Percentiles rank a stretch among this genome's conserved stretches.
Conservation (phyloP, 2,797 vertebrate species). For the Squalus acanthias region DNA sequence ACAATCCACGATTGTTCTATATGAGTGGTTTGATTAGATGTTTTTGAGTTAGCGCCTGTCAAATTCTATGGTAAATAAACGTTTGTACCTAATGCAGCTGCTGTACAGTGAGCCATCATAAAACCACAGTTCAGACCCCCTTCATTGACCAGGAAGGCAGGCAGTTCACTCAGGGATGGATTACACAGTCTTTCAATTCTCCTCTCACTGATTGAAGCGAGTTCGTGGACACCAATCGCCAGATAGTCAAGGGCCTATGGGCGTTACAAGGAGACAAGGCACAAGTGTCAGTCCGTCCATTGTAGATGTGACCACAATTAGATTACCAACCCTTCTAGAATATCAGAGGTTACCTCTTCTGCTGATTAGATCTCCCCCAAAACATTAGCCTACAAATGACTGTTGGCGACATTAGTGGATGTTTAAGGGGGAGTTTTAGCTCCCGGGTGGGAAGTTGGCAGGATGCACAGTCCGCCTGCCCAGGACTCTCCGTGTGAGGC, state of each 20-base stretch:
- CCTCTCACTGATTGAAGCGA: slow-evolving; percentile 45
- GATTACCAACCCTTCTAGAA: not conserved
- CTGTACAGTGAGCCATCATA: slow-evolving; percentile 46
- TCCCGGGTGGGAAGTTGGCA: not conserved
- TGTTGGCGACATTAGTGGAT: not conserved
- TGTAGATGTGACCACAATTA: not conserved
- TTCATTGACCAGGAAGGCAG: slow-evolving; percentile 44
- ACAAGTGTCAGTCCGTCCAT: not conserved
- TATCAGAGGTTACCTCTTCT: not conserved
- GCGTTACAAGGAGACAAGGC: not conserved
- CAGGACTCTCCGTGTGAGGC: not conserved
- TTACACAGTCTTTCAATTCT: slow-evolving; percentile 47
- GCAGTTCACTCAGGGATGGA: slow-evolving; percentile 44
- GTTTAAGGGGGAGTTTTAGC: not conserved
- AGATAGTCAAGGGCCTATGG: slow-evolving; percentile 45
- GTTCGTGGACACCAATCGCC: slow-evolving; percentile 45
- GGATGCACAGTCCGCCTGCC: not conserved
- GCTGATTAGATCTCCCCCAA: not conserved
- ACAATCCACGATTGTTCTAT: not conserved
- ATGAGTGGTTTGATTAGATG: not conserved
- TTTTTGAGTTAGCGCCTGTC: not conserved
- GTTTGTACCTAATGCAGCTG: slow-evolving; percentile 44
- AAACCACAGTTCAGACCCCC: slow-evolving; percentile 48
- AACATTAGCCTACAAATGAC: not conserved
- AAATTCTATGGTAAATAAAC: not conserved